phyloP scores from a whole-genome alignment of 2,113 vertebrate genomes.

The Hippoglossus stenolepis region DNA sequence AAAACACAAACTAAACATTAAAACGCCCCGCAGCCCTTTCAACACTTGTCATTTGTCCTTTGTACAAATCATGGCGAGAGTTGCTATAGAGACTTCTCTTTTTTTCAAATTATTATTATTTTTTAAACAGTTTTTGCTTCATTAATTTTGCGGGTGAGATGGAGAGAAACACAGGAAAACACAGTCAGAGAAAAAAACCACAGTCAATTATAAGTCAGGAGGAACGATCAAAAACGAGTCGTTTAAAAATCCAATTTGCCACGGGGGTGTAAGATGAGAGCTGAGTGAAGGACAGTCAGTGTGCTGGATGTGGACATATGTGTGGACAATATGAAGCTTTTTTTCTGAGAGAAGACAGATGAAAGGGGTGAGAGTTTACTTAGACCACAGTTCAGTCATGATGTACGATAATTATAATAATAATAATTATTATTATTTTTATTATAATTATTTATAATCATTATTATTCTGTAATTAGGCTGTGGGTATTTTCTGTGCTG shows the following conservation, averaged over 20 bases:
- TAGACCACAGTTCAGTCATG: conserved; percentile 2
- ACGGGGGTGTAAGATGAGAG: conserved; percentile 58
- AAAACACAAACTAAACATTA: conserved; percentile 72
- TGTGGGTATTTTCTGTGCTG: background rate
- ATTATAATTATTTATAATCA: conserved; percentile 1
- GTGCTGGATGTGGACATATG: conserved; percentile 29
- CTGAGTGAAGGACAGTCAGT: conserved; percentile 66
- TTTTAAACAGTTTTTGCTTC: conserved; percentile 51
- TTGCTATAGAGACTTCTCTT: conserved; percentile 59
- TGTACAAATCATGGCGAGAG: conserved; percentile 70
- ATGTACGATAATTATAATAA: background rate
- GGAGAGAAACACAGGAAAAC: conserved; percentile 28
- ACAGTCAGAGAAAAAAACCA: conserved; percentile 33
- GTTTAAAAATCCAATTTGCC: conserved; percentile 78
- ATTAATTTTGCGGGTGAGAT: conserved; percentile 61
- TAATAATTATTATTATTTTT: background rate
- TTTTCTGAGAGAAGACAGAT: conserved; percentile 22
- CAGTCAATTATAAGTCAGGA: conserved; percentile 58
- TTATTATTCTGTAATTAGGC: conserved; percentile 1
- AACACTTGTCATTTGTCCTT: conserved; percentile 80
- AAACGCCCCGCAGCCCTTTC: conserved; percentile 73
- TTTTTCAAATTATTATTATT: background rate
- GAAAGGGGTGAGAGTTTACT: conserved; percentile 33
- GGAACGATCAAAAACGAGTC: conserved; percentile 65
- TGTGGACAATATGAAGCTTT: conserved; percentile 44